These are phyloP conservation scores for Novumbra hubbsi DNA, from an alignment of 2,797 vertebrate genomes.

Conservation along the genomic window DNA sequence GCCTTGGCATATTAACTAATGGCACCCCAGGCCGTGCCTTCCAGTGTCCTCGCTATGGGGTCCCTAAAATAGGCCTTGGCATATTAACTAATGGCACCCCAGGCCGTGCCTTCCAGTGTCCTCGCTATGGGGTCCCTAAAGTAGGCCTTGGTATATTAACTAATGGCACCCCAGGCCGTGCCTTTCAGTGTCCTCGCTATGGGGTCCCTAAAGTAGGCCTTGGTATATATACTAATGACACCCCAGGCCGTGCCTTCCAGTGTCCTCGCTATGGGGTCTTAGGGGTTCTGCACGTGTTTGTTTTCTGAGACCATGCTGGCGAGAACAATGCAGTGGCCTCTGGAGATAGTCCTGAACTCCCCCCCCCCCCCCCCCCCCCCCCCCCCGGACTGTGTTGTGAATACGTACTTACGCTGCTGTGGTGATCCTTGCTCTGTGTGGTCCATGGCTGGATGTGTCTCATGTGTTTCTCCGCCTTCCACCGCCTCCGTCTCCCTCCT, in stretches of 20 bases:
- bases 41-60: not conserved
- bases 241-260: too few species aligned
- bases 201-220: too few species aligned
- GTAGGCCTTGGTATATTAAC: too few species aligned
- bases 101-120: not conserved
- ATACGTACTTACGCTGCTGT: not conserved
- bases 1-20: not conserved
- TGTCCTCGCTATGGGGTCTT: not conserved
- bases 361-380: not conserved
- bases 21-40: not conserved
- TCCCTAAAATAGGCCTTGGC: constrained; percentile 2
- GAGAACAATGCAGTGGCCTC: not conserved
- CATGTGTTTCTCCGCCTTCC: not conserved
- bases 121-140: not conserved
- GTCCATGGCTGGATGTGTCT: constrained; percentile 3
- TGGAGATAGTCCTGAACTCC: not conserved
- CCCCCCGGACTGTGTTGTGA: not conserved
- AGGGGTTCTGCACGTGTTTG: not conserved
- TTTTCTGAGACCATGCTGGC: not conserved
- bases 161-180: too few species aligned
- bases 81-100: not conserved
- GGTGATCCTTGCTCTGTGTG: not conserved
- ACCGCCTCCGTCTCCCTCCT: not conserved
- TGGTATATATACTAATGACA: too few species aligned
- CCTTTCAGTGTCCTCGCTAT: too few species aligned